A percentile compares a stretch with the other conserved stretches of the same genome.
Conservation (phyloP, 2,888 invertebrate genomes). For the Archaeoteleia sp. region DNA sequence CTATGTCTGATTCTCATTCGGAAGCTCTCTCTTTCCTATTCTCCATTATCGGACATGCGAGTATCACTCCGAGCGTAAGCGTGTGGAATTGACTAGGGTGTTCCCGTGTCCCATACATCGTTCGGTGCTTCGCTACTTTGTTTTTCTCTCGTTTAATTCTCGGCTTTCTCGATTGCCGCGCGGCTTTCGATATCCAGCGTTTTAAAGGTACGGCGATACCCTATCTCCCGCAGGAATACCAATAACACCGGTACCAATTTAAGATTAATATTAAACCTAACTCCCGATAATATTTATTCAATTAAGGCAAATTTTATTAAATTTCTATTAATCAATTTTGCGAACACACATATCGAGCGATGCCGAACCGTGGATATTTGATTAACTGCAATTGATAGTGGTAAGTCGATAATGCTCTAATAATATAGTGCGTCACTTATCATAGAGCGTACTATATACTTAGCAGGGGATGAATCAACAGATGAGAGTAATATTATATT, state of each 20-base stretch:
- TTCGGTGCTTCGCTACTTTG: slow-evolving; percentile 49
- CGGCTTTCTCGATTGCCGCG: slow-evolving; percentile 49
- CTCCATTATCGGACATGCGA: slow-evolving; percentile 55
- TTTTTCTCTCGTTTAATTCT: slow-evolving; percentile 53
- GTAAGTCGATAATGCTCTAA: no score
- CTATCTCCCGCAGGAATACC: slow-evolving; percentile 28
- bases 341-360: no score
- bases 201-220: slow-evolving; percentile 30
- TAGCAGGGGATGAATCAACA: no score
- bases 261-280: slow-evolving; percentile 43
- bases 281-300: slow-evolving; percentile 21
- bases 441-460: no score
- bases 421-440: no score
- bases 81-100: slow-evolving; percentile 53
- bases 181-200: slow-evolving; percentile 46
- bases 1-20: slow-evolving; percentile 50
- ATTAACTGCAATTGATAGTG: no score
- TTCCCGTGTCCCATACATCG: slow-evolving; percentile 50
- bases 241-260: slow-evolving; percentile 18
- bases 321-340: no score
- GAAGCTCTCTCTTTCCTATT: slow-evolving; percentile 45
- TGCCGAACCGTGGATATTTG: no score
- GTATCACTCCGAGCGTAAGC: slow-evolving; percentile 53
- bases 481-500: no score
- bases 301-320: no score